Conservation (phyloP, 2,797 vertebrate species). For the Hydrophis major region DNA sequence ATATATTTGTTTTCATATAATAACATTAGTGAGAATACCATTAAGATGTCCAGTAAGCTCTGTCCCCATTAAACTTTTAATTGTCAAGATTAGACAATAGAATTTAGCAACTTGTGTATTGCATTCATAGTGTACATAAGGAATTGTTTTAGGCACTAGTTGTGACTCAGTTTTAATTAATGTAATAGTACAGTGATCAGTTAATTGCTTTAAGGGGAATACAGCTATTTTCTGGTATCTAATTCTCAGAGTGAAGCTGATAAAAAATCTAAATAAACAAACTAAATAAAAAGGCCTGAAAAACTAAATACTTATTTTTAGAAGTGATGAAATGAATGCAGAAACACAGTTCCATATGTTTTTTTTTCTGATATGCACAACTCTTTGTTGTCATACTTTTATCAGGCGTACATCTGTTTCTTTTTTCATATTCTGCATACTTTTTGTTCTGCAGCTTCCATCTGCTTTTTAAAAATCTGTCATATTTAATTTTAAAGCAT, state of each 20-base stretch:
- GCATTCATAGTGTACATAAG: background rate
- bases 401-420: background rate
- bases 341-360: background rate
- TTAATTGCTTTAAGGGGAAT: background rate
- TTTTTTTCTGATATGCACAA: conserved; percentile 29
- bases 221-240: conserved; percentile 13
- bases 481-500: conserved; percentile 24
- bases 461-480: background rate
- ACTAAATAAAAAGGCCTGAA: conserved; percentile 13
- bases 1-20: conserved; percentile 5
- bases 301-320: conserved; percentile 12
- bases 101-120: background rate
- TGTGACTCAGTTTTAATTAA: conserved; percentile 1
- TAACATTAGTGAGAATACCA: background rate
- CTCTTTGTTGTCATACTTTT: conserved; percentile 22
- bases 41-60: background rate
- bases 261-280: background rate
- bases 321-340: background rate
- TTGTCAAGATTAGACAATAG: background rate
- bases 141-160: background rate
- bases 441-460: conserved; percentile 4
- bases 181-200: background rate
- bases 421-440: background rate
- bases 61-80: background rate
- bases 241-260: background rate